These are phyloP conservation scores for Perdita meconis DNA, from an alignment of 2,888 invertebrate species.

Conservation along the genomic window DNA sequence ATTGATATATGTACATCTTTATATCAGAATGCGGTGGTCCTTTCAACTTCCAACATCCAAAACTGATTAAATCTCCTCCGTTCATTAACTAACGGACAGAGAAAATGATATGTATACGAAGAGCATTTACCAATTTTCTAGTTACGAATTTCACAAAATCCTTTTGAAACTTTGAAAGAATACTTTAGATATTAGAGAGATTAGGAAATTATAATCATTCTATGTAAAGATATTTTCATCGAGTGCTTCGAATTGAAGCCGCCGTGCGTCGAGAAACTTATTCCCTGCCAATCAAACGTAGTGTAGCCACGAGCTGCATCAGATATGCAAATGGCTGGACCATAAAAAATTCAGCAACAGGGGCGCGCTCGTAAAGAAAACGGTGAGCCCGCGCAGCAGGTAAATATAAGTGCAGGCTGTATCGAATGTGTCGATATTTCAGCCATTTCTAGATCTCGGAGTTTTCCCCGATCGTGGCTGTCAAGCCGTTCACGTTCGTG, in stretches of 20 bases:
- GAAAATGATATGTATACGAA: too few species aligned
- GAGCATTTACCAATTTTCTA: too few species aligned
- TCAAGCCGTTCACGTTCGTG: conserved; percentile 58
- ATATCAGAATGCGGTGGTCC: too few species aligned
- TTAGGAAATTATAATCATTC: not conserved
- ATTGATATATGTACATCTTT: too few species aligned
- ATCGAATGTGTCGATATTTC: conserved; percentile 70
- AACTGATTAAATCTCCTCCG: too few species aligned
- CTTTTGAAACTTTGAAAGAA: too few species aligned
- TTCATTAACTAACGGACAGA: too few species aligned
- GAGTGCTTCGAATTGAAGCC: not conserved
- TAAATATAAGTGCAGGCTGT: conserved; percentile 64
- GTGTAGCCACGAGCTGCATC: conserved; percentile 31
- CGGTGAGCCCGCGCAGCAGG: conserved; percentile 30
- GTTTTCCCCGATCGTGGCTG: conserved; percentile 55
- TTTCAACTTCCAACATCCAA: too few species aligned
- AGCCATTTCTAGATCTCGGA: conserved; percentile 61
- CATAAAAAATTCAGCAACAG: conserved; percentile 62
- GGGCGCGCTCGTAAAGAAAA: conserved; percentile 62
- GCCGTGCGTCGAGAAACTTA: conserved; percentile 25
- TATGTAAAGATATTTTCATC: not conserved
- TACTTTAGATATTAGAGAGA: too few species aligned
- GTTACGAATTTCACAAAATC: too few species aligned
- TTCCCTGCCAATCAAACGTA: conserved; percentile 53
- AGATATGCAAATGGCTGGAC: conserved; percentile 58